These are phyloP conservation scores for Bombyx mandarina DNA, from an alignment of 1,140 invertebrate genomes.

Conservation along the genomic window DNA sequence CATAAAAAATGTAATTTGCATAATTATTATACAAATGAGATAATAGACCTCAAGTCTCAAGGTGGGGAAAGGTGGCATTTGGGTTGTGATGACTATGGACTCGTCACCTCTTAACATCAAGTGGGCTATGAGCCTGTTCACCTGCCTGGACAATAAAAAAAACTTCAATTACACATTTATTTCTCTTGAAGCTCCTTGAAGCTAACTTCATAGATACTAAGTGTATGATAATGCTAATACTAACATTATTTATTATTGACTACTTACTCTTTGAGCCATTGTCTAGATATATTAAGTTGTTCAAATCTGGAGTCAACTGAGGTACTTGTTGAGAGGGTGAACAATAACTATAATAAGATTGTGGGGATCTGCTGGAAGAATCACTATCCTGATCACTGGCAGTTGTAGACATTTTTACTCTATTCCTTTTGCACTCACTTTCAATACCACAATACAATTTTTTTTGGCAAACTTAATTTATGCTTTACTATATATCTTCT, in stretches of 20 bases:
- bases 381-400: neutral
- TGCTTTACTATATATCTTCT: too few species aligned
- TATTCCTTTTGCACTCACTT: too few species aligned
- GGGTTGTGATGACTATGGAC: too few species aligned
- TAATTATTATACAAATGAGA: too few species aligned
- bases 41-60: too few species aligned
- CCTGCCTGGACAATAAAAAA: neutral
- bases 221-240: neutral
- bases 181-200: neutral
- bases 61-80: too few species aligned
- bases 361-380: conserved; percentile 1
- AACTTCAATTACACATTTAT: neutral
- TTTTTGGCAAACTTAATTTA: too few species aligned
- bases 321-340: conserved; percentile 2
- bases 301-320: conserved; percentile 1
- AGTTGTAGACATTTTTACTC: conserved; percentile 2
- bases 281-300: neutral
- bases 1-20: too few species aligned
- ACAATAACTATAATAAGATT: neutral
- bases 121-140: too few species aligned
- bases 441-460: too few species aligned
- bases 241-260: neutral
- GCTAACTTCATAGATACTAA: neutral
- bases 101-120: too few species aligned
- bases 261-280: neutral